These are phyloP conservation scores for Sebastes hubbsi DNA, from an alignment of 2,797 vertebrate species.

Conservation along the genomic window DNA sequence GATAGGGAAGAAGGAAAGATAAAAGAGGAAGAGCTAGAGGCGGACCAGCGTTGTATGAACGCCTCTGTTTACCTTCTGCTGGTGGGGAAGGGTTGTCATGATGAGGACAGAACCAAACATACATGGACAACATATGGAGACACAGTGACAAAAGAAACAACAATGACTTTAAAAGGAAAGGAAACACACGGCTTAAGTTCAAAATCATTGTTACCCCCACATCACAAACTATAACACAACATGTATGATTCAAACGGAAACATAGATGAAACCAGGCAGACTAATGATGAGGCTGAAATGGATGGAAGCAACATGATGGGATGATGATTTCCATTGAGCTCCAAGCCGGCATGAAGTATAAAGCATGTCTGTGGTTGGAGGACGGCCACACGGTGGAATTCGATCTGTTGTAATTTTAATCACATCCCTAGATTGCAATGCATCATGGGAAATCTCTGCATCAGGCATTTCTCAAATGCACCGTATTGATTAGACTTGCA, in stretches of 20 bases:
- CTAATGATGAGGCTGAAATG: constrained; percentile 13
- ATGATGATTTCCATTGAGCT: constrained; percentile 15
- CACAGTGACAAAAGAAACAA: constrained; percentile 74
- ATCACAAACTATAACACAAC: constrained; percentile 16
- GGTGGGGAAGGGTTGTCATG: constrained; percentile 81
- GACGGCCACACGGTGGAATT: not conserved
- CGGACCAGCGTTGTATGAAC: constrained; percentile 55
- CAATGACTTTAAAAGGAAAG: constrained; percentile 64
- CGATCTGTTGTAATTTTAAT: not conserved
- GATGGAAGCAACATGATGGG: constrained; percentile 11
- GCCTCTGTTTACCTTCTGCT: constrained; percentile 85
- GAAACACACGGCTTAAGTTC: constrained; percentile 4
- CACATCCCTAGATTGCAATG: not conserved
- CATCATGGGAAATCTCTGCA: constrained; percentile 12
- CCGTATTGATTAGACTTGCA: not conserved
- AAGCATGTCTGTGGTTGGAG: not conserved
- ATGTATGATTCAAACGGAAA: constrained; percentile 13
- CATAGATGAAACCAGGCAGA: constrained; percentile 15
- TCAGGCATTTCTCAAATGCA: not conserved
- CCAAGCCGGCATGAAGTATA: not conserved
- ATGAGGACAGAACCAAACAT: constrained; percentile 81
- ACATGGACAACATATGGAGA: constrained; percentile 79
- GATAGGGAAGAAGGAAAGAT: constrained; percentile 18
- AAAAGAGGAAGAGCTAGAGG: constrained; percentile 49
- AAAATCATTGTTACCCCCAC: constrained; percentile 28